Evolutionary conservation across 2,888 invertebrate genomes (phyloP).

Genomic region (Dexiosoma caninum): DNA sequence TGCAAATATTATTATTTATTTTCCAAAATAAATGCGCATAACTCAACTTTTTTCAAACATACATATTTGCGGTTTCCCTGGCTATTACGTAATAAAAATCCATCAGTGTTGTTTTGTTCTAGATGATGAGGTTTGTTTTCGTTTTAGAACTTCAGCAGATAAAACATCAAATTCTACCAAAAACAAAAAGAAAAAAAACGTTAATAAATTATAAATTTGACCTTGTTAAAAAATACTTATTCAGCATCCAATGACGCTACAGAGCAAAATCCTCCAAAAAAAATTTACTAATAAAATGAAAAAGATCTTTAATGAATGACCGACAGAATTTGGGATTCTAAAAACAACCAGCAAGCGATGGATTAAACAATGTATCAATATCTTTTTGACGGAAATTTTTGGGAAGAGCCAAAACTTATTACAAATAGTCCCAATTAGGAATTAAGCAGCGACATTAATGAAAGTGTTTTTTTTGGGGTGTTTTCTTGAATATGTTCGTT

Average conservation of each 20-base stretch:
- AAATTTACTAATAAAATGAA: too few relatives aligned
- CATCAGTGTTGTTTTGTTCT: not conserved
- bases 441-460: slow-evolving; percentile 37
- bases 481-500: too few relatives aligned
- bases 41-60: too few relatives aligned
- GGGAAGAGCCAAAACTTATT: not conserved
- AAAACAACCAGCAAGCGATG: too few relatives aligned
- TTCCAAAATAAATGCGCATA: too few relatives aligned
- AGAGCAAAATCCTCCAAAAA: too few relatives aligned
- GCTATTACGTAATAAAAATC: too few relatives aligned
- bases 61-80: too few relatives aligned
- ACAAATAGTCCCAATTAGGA: not conserved
- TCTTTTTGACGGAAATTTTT: not conserved
- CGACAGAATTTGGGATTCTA: too few relatives aligned
- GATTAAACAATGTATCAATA: too few relatives aligned
- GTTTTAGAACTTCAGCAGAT: slow-evolving; percentile 2
- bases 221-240: slow-evolving; percentile 36
- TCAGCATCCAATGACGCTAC: not conserved
- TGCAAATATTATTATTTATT: too few relatives aligned
- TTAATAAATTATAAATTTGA: slow-evolving; percentile 50
- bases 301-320: slow-evolving; percentile 11
- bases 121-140: not conserved
- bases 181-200: too few relatives aligned
- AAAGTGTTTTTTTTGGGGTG: slow-evolving; percentile 38
- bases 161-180: slow-evolving; percentile 23